These are phyloP conservation scores for Paramisgurnus dabryanus DNA, from an alignment of 2,113 vertebrate genomes.

Conservation along the genomic window DNA sequence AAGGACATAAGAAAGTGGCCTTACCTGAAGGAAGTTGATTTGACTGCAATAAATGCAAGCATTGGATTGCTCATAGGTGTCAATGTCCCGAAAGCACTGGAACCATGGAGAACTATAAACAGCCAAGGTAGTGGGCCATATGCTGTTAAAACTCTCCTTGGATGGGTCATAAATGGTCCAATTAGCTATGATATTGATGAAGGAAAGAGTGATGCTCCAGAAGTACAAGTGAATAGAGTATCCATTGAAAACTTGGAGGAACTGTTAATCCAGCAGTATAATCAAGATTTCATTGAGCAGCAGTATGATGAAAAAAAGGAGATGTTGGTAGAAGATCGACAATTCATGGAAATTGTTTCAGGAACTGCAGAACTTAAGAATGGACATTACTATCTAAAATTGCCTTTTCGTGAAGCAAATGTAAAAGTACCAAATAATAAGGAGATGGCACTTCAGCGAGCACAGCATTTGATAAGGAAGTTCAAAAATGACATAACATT, in stretches of 20 bases:
- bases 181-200: no score
- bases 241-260: not conserved
- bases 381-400: no score
- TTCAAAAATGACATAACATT: no score
- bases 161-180: not conserved
- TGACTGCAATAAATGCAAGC: not conserved
- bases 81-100: not conserved
- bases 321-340: not conserved
- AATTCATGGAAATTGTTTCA: not conserved
- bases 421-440: no score
- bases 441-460: no score
- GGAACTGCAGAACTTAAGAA: not conserved
- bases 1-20: not conserved
- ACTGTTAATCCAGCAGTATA: not conserved
- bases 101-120: slow-evolving; percentile 8
- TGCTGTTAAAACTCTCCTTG: slow-evolving; percentile 6
- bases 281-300: not conserved
- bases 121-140: not conserved
- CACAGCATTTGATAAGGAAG: no score
- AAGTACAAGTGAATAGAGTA: not conserved
- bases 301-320: not conserved
- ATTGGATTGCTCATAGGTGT: not conserved
- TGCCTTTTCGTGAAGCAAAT: no score
- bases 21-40: not conserved
- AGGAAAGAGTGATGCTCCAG: not conserved